A percentile compares a stretch with the other conserved stretches of the same genome.
Evolutionary conservation across 2,888 invertebrate species (phyloP).

Genomic region (Acanthosepion lycidas): DNA sequence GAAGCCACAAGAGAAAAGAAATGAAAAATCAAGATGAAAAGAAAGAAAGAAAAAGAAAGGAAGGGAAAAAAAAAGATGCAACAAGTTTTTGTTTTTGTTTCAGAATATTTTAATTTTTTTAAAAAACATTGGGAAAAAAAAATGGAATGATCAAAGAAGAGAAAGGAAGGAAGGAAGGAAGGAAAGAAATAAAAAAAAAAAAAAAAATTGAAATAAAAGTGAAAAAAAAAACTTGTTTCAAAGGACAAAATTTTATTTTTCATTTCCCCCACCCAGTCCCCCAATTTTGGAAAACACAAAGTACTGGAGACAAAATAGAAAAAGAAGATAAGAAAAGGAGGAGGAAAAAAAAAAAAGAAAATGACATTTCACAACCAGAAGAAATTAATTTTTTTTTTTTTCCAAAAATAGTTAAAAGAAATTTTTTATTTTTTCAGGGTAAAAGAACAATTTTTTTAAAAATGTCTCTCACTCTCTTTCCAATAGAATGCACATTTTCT

Average conservation of each 20-base stretch:
- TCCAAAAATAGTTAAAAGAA: no score
- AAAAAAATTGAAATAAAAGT: no score
- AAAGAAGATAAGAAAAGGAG: neutral
- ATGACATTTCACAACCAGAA: neutral
- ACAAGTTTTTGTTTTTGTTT: neutral
- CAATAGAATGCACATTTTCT: no score
- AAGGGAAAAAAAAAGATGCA: neutral
- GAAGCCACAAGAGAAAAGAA: slow-evolving; percentile 8
- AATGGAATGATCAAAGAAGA: neutral
- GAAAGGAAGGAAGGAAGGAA: neutral
- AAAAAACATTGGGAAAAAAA: neutral
- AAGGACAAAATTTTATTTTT: neutral
- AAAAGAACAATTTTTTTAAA: no score
- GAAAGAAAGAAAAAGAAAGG: neutral
- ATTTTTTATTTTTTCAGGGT: no score
- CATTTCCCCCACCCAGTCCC: neutral
- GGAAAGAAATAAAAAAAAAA: no score
- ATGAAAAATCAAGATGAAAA: neutral
- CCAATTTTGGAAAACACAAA: neutral
- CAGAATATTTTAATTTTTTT: slow-evolving; percentile 11
- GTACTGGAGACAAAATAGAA: neutral
- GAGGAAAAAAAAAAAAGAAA: neutral
- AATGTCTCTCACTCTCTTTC: no score
- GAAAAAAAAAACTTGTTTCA: neutral
- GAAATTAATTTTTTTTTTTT: neutral